A percentile compares a stretch with the other conserved stretches of the same genome.
Evolutionary conservation across 2,888 invertebrate genomes (phyloP).

Genomic region (Deilephila porcellus): DNA sequence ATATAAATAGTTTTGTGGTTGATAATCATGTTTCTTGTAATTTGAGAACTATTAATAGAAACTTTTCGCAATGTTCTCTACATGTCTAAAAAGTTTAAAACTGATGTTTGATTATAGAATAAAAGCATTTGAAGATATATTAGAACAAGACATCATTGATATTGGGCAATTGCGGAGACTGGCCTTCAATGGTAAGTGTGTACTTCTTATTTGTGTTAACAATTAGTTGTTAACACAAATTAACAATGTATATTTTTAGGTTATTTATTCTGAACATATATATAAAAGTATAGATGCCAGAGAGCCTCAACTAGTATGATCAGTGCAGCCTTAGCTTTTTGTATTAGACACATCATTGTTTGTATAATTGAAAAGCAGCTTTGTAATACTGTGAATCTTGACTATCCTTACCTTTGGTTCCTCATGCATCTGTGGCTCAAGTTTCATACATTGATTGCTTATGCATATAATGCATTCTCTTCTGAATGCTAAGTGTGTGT

Average conservation of each 20-base stretch:
- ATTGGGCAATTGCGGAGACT: conserved; percentile 87
- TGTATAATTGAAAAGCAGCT: too few relatives aligned
- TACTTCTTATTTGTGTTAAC: conserved; percentile 16
- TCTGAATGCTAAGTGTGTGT: too few relatives aligned
- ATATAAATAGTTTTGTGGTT: too few relatives aligned
- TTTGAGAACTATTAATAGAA: background rate
- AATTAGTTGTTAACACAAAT: too few relatives aligned
- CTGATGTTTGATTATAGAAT: conserved; percentile 84
- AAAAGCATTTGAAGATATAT: conserved; percentile 90
- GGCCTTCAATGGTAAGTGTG: conserved; percentile 90
- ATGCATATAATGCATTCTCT: too few relatives aligned
- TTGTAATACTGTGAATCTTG: too few relatives aligned
- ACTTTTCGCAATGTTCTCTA: background rate
- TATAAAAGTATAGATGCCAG: background rate
- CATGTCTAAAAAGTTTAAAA: background rate
- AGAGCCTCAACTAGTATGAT: too few relatives aligned
- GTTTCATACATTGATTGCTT: too few relatives aligned
- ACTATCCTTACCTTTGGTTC: too few relatives aligned
- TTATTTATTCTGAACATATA: background rate
- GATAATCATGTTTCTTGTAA: background rate
- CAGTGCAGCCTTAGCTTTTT: too few relatives aligned
- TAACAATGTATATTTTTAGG: conserved; percentile 5
- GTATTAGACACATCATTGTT: too few relatives aligned
- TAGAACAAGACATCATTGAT: conserved; percentile 89
- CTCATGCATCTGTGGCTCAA: too few relatives aligned